Percentiles rank a stretch among this genome's conserved stretches.
Evolutionary conservation across 1,140 invertebrate genomes (phyloP).

Genomic region (Drosophila erecta): DNA sequence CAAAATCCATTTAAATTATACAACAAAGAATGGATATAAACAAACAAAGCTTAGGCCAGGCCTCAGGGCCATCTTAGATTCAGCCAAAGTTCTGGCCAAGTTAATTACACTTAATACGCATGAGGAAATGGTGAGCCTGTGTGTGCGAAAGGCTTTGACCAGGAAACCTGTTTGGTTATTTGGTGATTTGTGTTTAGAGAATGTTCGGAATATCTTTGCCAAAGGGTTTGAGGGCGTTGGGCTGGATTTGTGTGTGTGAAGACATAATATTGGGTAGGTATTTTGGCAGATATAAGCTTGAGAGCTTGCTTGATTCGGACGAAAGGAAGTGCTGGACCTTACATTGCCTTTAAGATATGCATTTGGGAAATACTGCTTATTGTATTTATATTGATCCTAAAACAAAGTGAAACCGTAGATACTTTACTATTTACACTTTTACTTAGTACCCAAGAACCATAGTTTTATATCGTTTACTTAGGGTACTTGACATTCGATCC

Average conservation of each 20-base stretch:
- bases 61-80: slow-evolving; percentile 26
- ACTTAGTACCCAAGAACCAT: too few relatives aligned
- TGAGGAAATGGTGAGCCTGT: slow-evolving; percentile 35
- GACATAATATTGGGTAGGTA: slow-evolving; percentile 27
- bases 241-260: slow-evolving; percentile 11
- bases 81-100: slow-evolving; percentile 55
- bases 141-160: slow-evolving; percentile 39
- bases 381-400: not conserved
- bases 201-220: slow-evolving; percentile 11
- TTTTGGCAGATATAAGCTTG: slow-evolving; percentile 18
- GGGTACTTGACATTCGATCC: not conserved
- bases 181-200: slow-evolving; percentile 67
- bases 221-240: slow-evolving; percentile 16
- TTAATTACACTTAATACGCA: slow-evolving; percentile 81
- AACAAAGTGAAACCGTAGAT: too few relatives aligned
- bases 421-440: too few relatives aligned
- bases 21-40: slow-evolving; percentile 54
- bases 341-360: not conserved
- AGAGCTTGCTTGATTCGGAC: not conserved
- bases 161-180: slow-evolving; percentile 69
- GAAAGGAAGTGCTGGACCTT: not conserved
- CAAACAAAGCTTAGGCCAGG: slow-evolving; percentile 49
- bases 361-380: not conserved
- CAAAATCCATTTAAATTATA: slow-evolving; percentile 79
- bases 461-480: too few relatives aligned